Evolutionary conservation across 1,140 invertebrate genomes (phyloP), one percentile per base, ranked within the genome.

Genomic region (Tetraneura akinire): DNA sequence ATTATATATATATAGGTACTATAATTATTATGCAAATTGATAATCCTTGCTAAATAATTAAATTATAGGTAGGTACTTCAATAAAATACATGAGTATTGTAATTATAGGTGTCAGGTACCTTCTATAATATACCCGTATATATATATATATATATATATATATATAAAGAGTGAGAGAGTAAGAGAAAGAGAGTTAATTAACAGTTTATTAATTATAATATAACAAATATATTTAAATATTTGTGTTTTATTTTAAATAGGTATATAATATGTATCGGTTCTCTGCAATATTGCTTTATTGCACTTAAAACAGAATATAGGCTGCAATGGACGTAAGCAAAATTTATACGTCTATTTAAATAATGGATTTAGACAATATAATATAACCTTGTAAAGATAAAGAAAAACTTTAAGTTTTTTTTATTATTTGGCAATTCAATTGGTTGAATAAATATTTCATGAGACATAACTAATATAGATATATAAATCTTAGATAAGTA

Each of bases 311-410:
- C 26, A 16, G 60, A n/a, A 11, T 21, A 42, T 66, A 66, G 18
- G 11, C 32, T 13, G 10, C 21, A 42, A 66, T n/a, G 18, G 18
- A 42, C 62, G 62, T 62, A 62, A 62, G 60, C 32, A 42, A 68
- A 45, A 47, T 68, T 11, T 68, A n/a, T n/a, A 47, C 21, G 21
- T 47, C 23, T 70, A 21, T 70, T 70, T 14, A 18, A 70, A n/a
- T 70, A 49, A 26, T 42, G 42, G 66, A 70, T 47, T 70, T 47
- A 47, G 23, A 70, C 66, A 16, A 70, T 70, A 70, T 8, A n/a
- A n/a, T n/a, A 47, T 49, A 10, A 70, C 42, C 66, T 70, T 70
- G 42, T 70, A 45, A 64, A 64, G 42, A 49, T 47, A 70, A 47
- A 26, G 64, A 29, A 66, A 70, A 37, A 70, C 42, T 70, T 70